Evolutionary conservation across 2,888 invertebrate species (phyloP).

Genomic region (Calliopum simillimum): DNA sequence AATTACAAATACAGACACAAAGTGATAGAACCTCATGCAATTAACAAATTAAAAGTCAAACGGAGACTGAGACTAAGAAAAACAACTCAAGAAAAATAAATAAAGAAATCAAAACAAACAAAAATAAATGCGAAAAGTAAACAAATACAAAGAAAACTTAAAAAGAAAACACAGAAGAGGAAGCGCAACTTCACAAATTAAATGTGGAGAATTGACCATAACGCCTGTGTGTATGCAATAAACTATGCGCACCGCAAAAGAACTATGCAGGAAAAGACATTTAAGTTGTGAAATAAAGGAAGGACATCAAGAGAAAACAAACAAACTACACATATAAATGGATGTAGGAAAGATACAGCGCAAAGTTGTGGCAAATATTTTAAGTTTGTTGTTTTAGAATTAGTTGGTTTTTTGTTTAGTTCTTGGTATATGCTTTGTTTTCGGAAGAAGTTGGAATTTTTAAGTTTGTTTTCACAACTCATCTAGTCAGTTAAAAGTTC

Average conservation of each 20-base stretch:
- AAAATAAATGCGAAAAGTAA: background rate
- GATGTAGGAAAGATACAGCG: no score
- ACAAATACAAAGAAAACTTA: conserved; percentile 3
- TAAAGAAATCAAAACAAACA: background rate
- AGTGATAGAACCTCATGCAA: conserved; percentile 17
- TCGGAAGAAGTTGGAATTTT: no score
- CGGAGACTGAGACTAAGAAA: background rate
- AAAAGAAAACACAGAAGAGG: conserved; percentile 36
- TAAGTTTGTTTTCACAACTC: no score
- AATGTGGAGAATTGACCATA: background rate
- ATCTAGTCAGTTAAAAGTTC: no score
- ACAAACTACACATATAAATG: background rate
- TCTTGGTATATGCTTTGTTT: no score
- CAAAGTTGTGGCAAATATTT: no score
- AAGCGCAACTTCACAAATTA: conserved; percentile 33
- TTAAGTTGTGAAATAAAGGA: conserved; percentile 22
- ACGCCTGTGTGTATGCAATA: conserved; percentile 27
- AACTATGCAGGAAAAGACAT: background rate
- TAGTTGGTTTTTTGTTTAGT: no score
- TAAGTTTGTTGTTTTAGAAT: no score
- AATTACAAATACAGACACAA: conserved; percentile 39
- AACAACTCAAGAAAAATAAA: background rate
- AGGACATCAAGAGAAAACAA: no score
- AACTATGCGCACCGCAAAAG: background rate
- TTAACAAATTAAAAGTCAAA: conserved; percentile 34